Base-by-base conservation (phyloP, 2,113 vertebrate genomes). In the Aythya baeri region DNA sequence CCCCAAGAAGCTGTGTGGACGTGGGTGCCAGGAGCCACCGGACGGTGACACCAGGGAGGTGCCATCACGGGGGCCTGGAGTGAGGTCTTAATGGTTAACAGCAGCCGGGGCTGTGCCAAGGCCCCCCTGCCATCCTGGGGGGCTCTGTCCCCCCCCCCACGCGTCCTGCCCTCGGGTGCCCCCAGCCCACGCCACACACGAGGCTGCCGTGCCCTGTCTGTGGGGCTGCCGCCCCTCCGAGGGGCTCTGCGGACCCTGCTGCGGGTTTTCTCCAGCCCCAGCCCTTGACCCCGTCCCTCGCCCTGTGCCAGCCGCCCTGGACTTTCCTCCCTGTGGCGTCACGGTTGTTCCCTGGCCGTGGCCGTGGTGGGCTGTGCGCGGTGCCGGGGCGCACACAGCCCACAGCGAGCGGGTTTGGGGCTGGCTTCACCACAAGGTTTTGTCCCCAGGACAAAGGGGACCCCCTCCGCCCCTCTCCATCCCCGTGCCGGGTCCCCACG, bases 241-340 rank as follows among this genome's bases (percentile, higher is more conserved):
- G 74, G 18, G 41, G 17, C 55, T 2, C 1, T 32, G 36, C 2
- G 1, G 49, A 21, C 10, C 63, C 17, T 0, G 1, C 78, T 65
- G 66, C 22, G 2, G 54, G 41, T 94, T 71, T n/a, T 83, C 78
- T 59, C 55, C 83, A 79, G 76, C 54, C 2, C 0, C 79, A 95
- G 88, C 78, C 91, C 86, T 91, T 94, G 95, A 91, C 93, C 63
- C 4, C 23, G 1, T 68, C 71, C 67, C 52, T 87, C 13, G 6
- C 46, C 58, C 89, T 7, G 36, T 3, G 83, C 61, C 7, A 7
- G 46, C 74, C 59, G 59, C 77, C 66, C 86, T 80, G 96, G 95
- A 97, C 96, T 96, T 97, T 94, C 82, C 66, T 84, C 73, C 3
- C 36, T 71, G 72, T 91, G 95, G 92, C 88, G 90, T 96, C 95